Percentiles rank a stretch among this genome's conserved stretches.
Conservation (phyloP, 2,888 invertebrate genomes). For the Drosophila ustulata region DNA sequence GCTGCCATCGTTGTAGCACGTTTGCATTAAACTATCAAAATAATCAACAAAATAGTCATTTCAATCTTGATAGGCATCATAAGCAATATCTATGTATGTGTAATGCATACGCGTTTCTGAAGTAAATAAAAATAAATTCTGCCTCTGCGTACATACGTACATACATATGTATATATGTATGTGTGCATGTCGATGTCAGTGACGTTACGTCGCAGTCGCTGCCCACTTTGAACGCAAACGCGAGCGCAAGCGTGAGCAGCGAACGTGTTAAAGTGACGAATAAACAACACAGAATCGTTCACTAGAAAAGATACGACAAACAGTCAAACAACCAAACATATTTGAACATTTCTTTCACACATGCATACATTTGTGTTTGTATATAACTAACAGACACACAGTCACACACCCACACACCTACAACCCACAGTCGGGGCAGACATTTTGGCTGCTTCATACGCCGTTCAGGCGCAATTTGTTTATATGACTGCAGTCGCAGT, state of each 20-base stretch:
- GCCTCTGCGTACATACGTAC: conserved; percentile 28
- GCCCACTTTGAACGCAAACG: conserved; percentile 32
- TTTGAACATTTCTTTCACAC: conserved; percentile 76
- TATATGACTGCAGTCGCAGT: conserved; percentile 57
- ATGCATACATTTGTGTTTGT: conserved; percentile 35
- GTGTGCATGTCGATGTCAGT: conserved; percentile 58
- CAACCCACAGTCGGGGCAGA: conserved; percentile 57
- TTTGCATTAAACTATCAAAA: conserved; percentile 50
- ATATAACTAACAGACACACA: conserved; percentile 23
- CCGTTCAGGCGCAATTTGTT: conserved; percentile 62
- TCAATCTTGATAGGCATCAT: conserved; percentile 57
- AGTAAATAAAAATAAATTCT: conserved; percentile 75
- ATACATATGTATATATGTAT: conserved; percentile 12
- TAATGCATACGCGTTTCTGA: conserved; percentile 39
- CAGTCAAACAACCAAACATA: conserved; percentile 59
- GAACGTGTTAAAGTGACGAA: conserved; percentile 79
- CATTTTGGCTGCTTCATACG: conserved; percentile 62
- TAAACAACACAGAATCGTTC: conserved; percentile 75
- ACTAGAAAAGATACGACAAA: conserved; percentile 67
- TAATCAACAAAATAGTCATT: conserved; percentile 58
- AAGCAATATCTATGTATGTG: conserved; percentile 32
- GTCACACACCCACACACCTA: conserved; percentile 30
- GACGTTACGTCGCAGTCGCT: conserved; percentile 57
- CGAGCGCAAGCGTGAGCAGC: conserved; percentile 55
- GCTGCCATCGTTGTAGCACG: conserved; percentile 11